Conservation (phyloP, 1,140 invertebrate genomes). For the Carcinoscorpius rotundicauda region DNA sequence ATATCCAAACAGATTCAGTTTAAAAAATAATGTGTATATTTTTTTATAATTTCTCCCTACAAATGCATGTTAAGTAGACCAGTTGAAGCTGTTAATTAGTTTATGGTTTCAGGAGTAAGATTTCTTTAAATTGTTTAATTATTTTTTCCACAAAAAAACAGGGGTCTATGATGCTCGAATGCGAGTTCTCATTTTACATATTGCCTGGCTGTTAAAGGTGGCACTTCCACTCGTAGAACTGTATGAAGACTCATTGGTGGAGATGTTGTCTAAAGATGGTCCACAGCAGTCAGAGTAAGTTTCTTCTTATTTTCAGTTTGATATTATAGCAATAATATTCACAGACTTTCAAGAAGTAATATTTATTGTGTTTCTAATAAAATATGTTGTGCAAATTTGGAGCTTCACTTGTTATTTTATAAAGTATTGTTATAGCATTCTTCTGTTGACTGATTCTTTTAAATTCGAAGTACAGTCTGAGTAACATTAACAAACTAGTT, state of each 20-base stretch:
- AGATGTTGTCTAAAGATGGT: slow-evolving; percentile 33
- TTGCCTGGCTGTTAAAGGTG: slow-evolving; percentile 43
- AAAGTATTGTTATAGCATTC: too few relatives aligned
- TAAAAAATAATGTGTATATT: neutral
- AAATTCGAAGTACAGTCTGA: too few relatives aligned
- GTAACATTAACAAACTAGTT: too few relatives aligned
- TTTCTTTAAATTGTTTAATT: slow-evolving; percentile 12
- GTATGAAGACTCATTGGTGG: slow-evolving; percentile 35
- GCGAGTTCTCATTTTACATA: slow-evolving; percentile 44
- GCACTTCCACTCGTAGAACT: slow-evolving; percentile 39
- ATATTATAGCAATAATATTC: too few relatives aligned
- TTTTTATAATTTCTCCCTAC: slow-evolving; percentile 1
- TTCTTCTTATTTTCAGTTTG: neutral
- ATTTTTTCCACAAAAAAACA: slow-evolving; percentile 22
- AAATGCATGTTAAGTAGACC: slow-evolving; percentile 6
- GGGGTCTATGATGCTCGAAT: slow-evolving; percentile 52
- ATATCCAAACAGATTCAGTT: too few relatives aligned
- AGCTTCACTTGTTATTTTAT: too few relatives aligned
- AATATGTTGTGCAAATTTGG: too few relatives aligned
- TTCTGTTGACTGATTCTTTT: too few relatives aligned
- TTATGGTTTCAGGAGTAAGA: slow-evolving; percentile 9
- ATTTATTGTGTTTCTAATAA: too few relatives aligned
- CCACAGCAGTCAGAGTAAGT: slow-evolving; percentile 32
- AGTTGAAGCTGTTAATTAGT: neutral
- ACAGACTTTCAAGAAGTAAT: too few relatives aligned